phyloP scores from a whole-genome alignment of 2,888 invertebrate genomes.

The Netelia melanura region DNA sequence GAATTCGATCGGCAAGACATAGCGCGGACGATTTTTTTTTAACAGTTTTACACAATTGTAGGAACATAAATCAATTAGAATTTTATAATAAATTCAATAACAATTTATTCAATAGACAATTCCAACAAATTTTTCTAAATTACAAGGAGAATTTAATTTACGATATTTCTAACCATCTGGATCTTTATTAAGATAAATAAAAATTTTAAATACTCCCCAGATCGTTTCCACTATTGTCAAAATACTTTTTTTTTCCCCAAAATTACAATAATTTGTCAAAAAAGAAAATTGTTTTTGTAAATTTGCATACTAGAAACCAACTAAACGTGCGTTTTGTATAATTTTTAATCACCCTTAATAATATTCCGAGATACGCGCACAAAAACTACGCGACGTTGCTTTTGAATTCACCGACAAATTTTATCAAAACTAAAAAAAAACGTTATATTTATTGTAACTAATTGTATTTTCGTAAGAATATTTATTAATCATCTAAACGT shows the following conservation, averaged over 20 bases:
- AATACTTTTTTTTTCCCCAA: too few relatives aligned
- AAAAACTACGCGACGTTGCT: neutral
- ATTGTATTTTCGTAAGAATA: neutral
- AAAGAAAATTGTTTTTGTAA: too few relatives aligned
- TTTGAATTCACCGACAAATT: neutral
- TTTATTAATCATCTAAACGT: neutral
- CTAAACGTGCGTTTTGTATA: too few relatives aligned
- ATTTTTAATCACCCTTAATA: neutral
- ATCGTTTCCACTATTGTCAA: too few relatives aligned
- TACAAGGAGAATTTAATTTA: too few relatives aligned
- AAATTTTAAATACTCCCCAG: too few relatives aligned
- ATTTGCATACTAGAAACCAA: too few relatives aligned
- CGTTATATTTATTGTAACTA: neutral
- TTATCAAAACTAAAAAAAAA: neutral
- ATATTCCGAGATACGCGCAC: neutral
- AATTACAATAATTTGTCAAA: too few relatives aligned
- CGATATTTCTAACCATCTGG: too few relatives aligned
- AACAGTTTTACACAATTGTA: neutral
- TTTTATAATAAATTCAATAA: too few relatives aligned
- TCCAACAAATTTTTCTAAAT: neutral
- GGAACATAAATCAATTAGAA: neutral
- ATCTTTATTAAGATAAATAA: too few relatives aligned
- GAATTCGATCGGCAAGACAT: slow-evolving; percentile 48
- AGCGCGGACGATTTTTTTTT: neutral
- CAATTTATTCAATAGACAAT: neutral